Conservation (phyloP, 2,113 vertebrate species). For the Limnothrissa miodon region DNA sequence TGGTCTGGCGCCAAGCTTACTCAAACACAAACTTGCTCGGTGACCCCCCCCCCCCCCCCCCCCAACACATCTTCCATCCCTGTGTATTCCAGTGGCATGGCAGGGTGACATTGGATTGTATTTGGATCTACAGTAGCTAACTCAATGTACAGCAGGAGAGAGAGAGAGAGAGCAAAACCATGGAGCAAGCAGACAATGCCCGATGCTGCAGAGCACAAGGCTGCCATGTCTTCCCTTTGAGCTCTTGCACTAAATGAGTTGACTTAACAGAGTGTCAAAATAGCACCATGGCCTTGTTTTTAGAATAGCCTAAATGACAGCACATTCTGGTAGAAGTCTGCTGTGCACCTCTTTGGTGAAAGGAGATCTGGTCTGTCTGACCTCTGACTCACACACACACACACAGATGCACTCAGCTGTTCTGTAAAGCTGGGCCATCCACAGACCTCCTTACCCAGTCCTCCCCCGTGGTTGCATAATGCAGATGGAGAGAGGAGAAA, state of each 20-base stretch:
- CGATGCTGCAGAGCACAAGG: not conserved
- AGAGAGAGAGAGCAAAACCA: not conserved
- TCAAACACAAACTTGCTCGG: slow-evolving; percentile 61
- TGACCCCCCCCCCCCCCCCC: slow-evolving; percentile 60
- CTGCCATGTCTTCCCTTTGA: not conserved
- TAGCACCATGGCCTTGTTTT: not conserved
- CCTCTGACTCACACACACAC: not conserved
- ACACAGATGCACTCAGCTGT: slow-evolving; percentile 1
- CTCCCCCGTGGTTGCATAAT: slow-evolving; percentile 64
- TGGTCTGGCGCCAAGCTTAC: slow-evolving; percentile 80
- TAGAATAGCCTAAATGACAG: not conserved
- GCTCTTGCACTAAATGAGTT: not conserved
- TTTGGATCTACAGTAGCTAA: slow-evolving; percentile 49
- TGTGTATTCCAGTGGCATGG: slow-evolving; percentile 78
- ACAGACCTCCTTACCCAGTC: slow-evolving; percentile 37
- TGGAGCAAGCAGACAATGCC: no score
- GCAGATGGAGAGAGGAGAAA: slow-evolving; percentile 63
- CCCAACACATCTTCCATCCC: slow-evolving; percentile 55
- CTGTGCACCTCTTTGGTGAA: not conserved
- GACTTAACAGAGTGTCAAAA: not conserved
- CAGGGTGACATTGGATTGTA: slow-evolving; percentile 80
- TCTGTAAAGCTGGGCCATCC: slow-evolving; percentile 49
- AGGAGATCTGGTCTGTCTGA: not conserved
- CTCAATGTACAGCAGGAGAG: not conserved
- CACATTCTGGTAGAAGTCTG: not conserved